These are phyloP conservation scores for Porites cylindrica DNA, from an alignment of 92 coral and sea anemone species.

Conservation along the genomic window DNA sequence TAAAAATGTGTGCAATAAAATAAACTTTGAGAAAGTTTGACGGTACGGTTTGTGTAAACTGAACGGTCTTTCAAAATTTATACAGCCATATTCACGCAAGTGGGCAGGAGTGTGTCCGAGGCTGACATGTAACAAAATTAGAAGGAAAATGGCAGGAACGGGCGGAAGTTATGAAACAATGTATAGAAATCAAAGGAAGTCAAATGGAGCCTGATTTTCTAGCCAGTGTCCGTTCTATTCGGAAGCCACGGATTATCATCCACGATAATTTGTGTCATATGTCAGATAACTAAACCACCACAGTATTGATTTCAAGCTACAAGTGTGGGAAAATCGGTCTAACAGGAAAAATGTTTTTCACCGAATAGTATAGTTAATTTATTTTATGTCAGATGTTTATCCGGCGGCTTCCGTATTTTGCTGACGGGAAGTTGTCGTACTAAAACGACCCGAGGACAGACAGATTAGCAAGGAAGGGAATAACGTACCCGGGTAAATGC, in stretches of 20 bases:
- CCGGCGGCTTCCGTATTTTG: too few species aligned
- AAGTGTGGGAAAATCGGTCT: neutral
- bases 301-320: neutral
- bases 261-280: neutral
- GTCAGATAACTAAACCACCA: neutral
- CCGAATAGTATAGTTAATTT: neutral
- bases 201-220: neutral
- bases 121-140: neutral
- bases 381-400: too few species aligned
- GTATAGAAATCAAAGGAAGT: neutral
- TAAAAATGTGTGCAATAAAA: too few species aligned
- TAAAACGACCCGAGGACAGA: too few species aligned
- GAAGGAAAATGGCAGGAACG: neutral
- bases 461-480: too few species aligned
- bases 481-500: too few species aligned
- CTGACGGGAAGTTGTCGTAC: too few species aligned
- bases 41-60: too few species aligned
- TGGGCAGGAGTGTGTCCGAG: neutral
- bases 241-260: slow-evolving; percentile 15
- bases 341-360: neutral
- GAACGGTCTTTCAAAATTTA: too few species aligned
- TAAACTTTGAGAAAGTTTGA: too few species aligned
- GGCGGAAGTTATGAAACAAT: neutral
- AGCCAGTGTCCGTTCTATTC: slow-evolving; percentile 1
- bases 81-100: too few species aligned